These are phyloP conservation scores for Pterostichus madidus DNA, from an alignment of 2,888 invertebrate species.

Conservation along the genomic window DNA sequence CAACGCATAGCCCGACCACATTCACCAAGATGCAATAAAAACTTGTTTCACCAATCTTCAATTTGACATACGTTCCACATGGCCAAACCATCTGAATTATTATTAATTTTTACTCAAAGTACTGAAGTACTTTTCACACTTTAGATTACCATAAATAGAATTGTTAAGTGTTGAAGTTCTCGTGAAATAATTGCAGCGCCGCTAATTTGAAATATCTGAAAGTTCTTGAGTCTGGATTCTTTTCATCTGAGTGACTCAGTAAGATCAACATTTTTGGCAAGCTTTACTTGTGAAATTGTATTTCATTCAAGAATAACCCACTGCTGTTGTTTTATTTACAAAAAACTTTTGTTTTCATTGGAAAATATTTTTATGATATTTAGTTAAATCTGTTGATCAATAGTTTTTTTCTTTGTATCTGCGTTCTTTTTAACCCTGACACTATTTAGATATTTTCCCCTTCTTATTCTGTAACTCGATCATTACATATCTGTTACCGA, in stretches of 20 bases:
- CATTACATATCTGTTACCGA: too few relatives aligned
- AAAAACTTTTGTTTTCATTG: constrained; percentile 36
- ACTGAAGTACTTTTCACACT: too few relatives aligned
- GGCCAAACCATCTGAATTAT: too few relatives aligned
- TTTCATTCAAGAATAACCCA: constrained; percentile 47
- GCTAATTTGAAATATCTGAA: not conserved
- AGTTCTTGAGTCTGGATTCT: not conserved
- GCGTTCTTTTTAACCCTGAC: constrained; percentile 32
- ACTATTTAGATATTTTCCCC: not conserved
- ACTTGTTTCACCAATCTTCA: too few relatives aligned
- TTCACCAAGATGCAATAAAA: too few relatives aligned
- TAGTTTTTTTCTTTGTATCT: not conserved
- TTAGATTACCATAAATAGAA: too few relatives aligned
- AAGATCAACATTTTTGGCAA: constrained; percentile 33
- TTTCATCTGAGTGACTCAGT: constrained; percentile 36
- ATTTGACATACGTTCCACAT: too few relatives aligned
- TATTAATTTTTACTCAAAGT: too few relatives aligned
- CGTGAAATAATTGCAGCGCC: too few relatives aligned
- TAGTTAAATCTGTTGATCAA: constrained; percentile 21
- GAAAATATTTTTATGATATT: constrained; percentile 42
- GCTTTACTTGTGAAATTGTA: constrained; percentile 26
- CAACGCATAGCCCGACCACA: too few relatives aligned
- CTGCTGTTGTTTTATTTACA: constrained; percentile 30
- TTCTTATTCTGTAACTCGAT: not conserved
- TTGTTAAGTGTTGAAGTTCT: too few relatives aligned